Evolutionary conservation across 1,140 invertebrate genomes (phyloP), one percentile per base, ranked within the genome.

Genomic region (Bombus superbus): DNA sequence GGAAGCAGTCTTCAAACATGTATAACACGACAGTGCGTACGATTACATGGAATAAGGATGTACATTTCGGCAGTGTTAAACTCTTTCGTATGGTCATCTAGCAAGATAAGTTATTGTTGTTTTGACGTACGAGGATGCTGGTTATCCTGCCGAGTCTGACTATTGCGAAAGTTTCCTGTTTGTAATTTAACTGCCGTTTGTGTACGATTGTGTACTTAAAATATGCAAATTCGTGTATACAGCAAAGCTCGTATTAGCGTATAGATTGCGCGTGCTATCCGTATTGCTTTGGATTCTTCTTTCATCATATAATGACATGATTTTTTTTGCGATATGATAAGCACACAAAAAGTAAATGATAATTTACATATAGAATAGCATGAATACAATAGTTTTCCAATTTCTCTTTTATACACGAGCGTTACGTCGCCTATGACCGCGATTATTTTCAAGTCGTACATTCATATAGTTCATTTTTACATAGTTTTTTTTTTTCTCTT

Each of bases 1-100:
- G 93, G 94, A 95, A 95, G 94, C 94, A 95, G 94, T 95, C 94
- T 95, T 94, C 92, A 93, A 93, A 94, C 92, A 93, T 94, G 91
- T 93, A 92, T 93, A 93, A 93, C 92, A 93, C 92, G 91, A 92
- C 88, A 86, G 86, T 93, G 92, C 90, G 89, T 91, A 91, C 88
- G 89, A 90, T 93, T 91, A 92, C 79, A 89, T 93, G 92, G 90
- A 93, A 94, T 92, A 92, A 91, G 88, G 85, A 83, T 69, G 75
- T 82, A 78, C 78, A 80, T 89, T 15, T 78, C 81, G 87, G 73
- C 59, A 86, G 78, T 72, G 35, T n/a, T 40, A 59, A 85, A 88
- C 13, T 22, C n/a, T 38, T 18, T 38, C 77, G 76, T 47, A 35
- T n/a, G 59, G 53, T 64, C 57, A 62, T 53, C 68, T 38, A 71